These are phyloP conservation scores for Andrena cerasifolii DNA, from an alignment of 1,140 invertebrate genomes.

Conservation along the genomic window DNA sequence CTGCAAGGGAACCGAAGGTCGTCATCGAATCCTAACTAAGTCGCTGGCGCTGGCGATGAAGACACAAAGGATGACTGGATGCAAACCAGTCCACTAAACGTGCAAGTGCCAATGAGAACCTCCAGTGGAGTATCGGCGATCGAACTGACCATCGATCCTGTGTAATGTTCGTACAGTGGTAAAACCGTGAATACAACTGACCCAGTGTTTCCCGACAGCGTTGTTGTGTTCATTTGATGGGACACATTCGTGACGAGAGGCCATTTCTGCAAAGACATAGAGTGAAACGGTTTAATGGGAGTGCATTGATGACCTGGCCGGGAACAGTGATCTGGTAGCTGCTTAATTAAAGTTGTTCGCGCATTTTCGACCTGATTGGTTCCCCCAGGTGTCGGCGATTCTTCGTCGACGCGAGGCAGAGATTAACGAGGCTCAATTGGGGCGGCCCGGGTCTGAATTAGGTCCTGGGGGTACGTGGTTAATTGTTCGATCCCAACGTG, in stretches of 20 bases:
- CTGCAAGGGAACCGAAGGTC: background rate
- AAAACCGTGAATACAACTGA: background rate
- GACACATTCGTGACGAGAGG: background rate
- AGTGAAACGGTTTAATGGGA: background rate
- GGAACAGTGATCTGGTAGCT: background rate
- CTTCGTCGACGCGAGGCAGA: background rate
- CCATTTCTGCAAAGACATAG: background rate
- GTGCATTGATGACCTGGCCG: background rate
- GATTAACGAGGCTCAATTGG: conserved; percentile 15
- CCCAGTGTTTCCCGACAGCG: background rate
- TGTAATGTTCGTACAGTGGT: background rate
- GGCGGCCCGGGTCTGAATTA: background rate
- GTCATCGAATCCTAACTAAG: too few relatives aligned
- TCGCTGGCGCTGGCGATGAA: background rate
- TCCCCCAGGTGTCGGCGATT: conserved; percentile 11
- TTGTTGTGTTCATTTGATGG: background rate
- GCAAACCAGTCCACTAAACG: background rate
- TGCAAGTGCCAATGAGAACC: background rate
- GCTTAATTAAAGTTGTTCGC: conserved; percentile 27
- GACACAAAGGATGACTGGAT: background rate
- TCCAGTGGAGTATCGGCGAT: background rate
- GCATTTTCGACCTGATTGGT: conserved; percentile 3
- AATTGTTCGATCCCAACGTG: background rate
- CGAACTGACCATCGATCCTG: background rate
- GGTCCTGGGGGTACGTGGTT: too few relatives aligned